Base-by-base conservation (phyloP, 2,113 vertebrate genomes). In the Orientallactaga bullata region DNA sequence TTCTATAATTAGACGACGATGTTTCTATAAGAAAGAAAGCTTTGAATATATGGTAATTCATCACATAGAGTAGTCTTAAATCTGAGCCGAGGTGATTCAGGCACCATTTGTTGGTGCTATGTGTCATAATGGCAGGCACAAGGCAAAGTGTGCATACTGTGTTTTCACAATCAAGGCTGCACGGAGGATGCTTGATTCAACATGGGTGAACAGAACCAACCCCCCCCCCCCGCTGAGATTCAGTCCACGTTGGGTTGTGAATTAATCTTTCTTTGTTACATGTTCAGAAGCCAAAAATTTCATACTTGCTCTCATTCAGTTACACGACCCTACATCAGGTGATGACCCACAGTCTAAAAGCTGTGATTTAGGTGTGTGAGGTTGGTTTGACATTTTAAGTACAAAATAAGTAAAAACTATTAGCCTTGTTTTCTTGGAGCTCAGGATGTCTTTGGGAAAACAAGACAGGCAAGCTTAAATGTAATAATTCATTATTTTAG, bases 401-500 rank as follows among this genome's bases (percentile, higher is more conserved):
- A 65, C 13, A 47, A 84, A 92, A 39, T 55, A 87, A 76, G 37
- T 69, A 63, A 88, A 90, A 21, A 24, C 16, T 47, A 60, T 35
- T 12, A 4, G 23, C 68, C 63, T n/a, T 86, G 30, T 18, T 60
- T 32, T 78, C 28, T 35, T 30, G 73, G 51, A 72, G 8, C 2
- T 61, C 85, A 28, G 35, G 83, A 65, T 76, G 21, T 21, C 30
- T 60, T 81, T 42, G 58, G 28, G 42, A 72, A 94, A 37, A 68
- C 30, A 91, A 90, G 55, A 78, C 30, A 81, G 92, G 79, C 15
- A 30, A 69, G 60, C 74, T 89, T 78, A 89, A 94, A 76, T 91
- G 47, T 78, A 84, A 92, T 32, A 84, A 68, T 85, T 89, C 24
- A 82, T 85, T 77, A 77, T 85, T 72, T 84, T 76, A 32, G 35